A percentile compares a stretch with the other conserved stretches of the same genome.
These are phyloP conservation scores for Orestias chungarensis DNA, from an alignment of 2,797 vertebrate genomes.

Conservation along the genomic window DNA sequence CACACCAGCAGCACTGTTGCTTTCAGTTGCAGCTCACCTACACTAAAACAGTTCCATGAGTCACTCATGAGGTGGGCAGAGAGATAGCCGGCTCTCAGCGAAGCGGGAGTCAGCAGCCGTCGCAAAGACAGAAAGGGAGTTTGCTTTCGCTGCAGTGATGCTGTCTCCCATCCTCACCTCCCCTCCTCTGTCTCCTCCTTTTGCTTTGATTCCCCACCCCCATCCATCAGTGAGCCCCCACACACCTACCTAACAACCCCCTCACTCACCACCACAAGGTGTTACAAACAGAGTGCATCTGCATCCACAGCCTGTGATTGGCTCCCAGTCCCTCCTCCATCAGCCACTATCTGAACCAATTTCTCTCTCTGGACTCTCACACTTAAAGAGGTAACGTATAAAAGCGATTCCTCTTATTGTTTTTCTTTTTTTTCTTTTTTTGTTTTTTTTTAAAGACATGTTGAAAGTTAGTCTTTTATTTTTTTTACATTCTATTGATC, in stretches of 20 bases:
- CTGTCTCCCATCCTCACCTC: slow-evolving; percentile 55
- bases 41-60: slow-evolving; percentile 67
- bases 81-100: slow-evolving; percentile 61
- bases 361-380: slow-evolving; percentile 38
- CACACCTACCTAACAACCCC: slow-evolving; percentile 39
- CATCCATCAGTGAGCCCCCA: slow-evolving; percentile 18
- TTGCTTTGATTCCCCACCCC: slow-evolving; percentile 47
- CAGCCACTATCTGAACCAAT: not conserved
- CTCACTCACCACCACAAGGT: slow-evolving; percentile 68
- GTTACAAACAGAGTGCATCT: slow-evolving; percentile 59
- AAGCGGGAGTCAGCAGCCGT: slow-evolving; percentile 66
- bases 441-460: too few species aligned
- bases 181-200: slow-evolving; percentile 48
- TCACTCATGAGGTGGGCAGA: slow-evolving; percentile 48
- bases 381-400: slow-evolving; percentile 62
- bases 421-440: too few species aligned
- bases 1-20: slow-evolving; percentile 32
- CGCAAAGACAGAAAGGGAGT: slow-evolving; percentile 32
- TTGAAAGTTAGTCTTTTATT: too few species aligned
- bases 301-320: slow-evolving; percentile 57
- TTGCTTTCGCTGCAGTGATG: slow-evolving; percentile 48
- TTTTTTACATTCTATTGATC: too few species aligned
- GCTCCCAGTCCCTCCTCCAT: slow-evolving; percentile 36
- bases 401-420: slow-evolving; percentile 12
- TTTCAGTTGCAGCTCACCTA: slow-evolving; percentile 58